These are phyloP conservation scores for Orchesella cincta DNA, from an alignment of 1,140 invertebrate species.

Conservation along the genomic window DNA sequence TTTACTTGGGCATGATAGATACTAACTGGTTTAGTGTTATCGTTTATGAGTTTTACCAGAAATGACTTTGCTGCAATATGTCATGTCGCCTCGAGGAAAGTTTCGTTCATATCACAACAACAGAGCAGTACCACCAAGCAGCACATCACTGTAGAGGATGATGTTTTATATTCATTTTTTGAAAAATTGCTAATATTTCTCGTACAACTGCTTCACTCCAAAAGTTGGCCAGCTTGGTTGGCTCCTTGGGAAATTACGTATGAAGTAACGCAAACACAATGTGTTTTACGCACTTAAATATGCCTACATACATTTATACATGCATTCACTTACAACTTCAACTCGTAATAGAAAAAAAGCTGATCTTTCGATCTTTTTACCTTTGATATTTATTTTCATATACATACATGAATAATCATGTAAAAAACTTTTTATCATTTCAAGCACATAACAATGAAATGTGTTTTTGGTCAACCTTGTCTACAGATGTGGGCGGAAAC, in stretches of 20 bases:
- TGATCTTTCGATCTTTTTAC: background rate
- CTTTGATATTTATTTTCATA: background rate
- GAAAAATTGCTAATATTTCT: too few species aligned
- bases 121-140: too few species aligned
- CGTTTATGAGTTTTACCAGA: background rate
- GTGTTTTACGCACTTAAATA: background rate
- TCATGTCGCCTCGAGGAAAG: background rate
- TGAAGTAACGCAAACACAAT: background rate
- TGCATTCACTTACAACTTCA: too few species aligned
- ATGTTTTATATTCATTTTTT: too few species aligned
- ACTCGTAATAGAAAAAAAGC: too few species aligned
- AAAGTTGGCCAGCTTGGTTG: background rate
- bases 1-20: background rate
- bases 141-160: too few species aligned
- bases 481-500: conserved; percentile 29
- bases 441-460: conserved; percentile 29
- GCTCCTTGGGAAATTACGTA: background rate
- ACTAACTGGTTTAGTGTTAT: background rate
- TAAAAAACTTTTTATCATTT: conserved; percentile 24
- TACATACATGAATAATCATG: background rate
- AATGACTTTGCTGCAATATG: background rate
- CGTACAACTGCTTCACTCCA: too few species aligned
- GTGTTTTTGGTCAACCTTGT: conserved; percentile 27
- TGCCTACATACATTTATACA: background rate
- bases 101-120: conserved; percentile 8